These are phyloP conservation scores for Eucidaris tribuloides DNA, from an alignment of 35 echinoderm and acorn worm genomes.

Conservation along the genomic window DNA sequence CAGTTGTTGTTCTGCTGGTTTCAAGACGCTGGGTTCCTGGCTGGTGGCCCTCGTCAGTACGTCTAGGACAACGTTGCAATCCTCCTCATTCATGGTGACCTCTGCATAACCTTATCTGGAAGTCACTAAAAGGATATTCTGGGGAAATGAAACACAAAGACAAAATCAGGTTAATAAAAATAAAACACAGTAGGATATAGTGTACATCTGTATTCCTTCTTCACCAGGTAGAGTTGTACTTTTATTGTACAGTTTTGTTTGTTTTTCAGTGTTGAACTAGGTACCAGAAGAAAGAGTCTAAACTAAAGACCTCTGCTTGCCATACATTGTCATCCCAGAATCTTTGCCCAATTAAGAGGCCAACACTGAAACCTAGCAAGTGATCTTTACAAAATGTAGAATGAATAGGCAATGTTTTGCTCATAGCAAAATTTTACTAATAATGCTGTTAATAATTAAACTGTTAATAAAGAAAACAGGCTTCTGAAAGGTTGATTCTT, in stretches of 20 bases:
- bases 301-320: no score
- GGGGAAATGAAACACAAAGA: not conserved
- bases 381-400: no score
- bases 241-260: not conserved
- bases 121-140: not conserved
- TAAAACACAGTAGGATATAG: not conserved
- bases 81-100: conserved; percentile 15
- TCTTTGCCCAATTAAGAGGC: no score
- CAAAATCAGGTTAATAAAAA: not conserved
- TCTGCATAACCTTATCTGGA: not conserved
- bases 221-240: not conserved
- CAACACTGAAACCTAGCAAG: no score
- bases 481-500: no score
- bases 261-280: no score
- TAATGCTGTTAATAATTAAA: no score
- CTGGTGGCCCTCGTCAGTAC: conserved; percentile 77
- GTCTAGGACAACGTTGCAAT: conserved; percentile 68
- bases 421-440: no score
- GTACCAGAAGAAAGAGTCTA: no score
- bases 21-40: conserved; percentile 77
- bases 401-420: no score
- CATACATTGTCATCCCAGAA: no score
- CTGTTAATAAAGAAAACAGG: no score
- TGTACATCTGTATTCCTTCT: not conserved
- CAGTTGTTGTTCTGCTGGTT: conserved; percentile 94